These are phyloP conservation scores for Decapterus maruadsi DNA, from an alignment of 2,797 vertebrate species.

Conservation along the genomic window DNA sequence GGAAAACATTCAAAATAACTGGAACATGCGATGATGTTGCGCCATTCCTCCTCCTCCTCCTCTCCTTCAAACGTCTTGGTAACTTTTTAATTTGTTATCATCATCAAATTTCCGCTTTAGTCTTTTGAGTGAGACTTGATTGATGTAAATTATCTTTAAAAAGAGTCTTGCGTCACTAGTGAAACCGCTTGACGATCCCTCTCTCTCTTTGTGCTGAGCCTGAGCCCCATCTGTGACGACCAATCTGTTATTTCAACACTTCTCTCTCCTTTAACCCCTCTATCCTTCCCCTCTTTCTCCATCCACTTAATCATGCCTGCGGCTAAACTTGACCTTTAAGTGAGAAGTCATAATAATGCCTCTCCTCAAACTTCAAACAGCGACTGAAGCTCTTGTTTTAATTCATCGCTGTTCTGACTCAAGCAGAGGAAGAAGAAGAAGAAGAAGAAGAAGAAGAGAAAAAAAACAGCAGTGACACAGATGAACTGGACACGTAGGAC, in stretches of 20 bases:
- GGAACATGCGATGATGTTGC: conserved; percentile 24
- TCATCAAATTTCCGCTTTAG: conserved; percentile 27
- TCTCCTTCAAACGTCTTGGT: background rate
- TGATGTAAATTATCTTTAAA: conserved; percentile 46
- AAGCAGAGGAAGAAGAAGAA: conserved; percentile 54
- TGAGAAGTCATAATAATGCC: conserved; percentile 81
- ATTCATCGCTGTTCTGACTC: conserved; percentile 72
- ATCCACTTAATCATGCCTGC: conserved; percentile 73
- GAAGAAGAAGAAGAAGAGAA: conserved; percentile 46
- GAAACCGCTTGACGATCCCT: conserved; percentile 37
- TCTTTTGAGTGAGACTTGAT: conserved; percentile 17
- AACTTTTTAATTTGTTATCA: conserved; percentile 32
- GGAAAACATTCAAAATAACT: conserved; percentile 34
- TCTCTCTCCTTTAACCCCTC: conserved; percentile 60
- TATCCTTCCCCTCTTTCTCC: conserved; percentile 28
- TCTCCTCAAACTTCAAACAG: conserved; percentile 81
- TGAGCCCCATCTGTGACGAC: conserved; percentile 58
- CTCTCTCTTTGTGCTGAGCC: conserved; percentile 21
- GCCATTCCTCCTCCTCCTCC: background rate
- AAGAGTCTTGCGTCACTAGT: conserved; percentile 20
- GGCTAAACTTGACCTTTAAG: conserved; percentile 81
- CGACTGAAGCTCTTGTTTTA: conserved; percentile 68
- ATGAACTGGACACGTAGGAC: conserved; percentile 73
- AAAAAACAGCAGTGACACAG: conserved; percentile 65
- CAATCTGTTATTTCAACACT: conserved; percentile 80